Conservation (phyloP, 2,888 invertebrate species). For the Pristionchus arcanus region DNA sequence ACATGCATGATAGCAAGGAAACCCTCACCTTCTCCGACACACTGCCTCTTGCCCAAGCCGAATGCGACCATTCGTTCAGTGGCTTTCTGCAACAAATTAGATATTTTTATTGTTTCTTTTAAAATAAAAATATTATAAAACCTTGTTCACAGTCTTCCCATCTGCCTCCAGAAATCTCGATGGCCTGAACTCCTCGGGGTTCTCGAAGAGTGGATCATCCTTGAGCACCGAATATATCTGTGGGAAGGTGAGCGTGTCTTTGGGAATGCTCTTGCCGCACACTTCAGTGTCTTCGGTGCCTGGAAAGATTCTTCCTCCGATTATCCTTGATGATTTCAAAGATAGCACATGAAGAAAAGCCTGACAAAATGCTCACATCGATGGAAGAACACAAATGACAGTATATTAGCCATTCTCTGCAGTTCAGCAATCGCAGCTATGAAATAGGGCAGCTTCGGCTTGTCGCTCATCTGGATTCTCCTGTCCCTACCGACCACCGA, state of each 20-base stretch:
- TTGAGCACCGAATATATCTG: constrained; percentile 57
- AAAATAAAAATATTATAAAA: neutral
- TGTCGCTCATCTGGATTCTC: constrained; percentile 62
- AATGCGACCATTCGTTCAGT: neutral
- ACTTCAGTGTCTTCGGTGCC: constrained; percentile 56
- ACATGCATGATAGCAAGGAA: no score
- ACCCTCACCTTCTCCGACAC: constrained; percentile 14
- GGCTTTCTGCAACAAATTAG: neutral
- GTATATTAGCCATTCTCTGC: constrained; percentile 61
- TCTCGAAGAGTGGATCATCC: constrained; percentile 61
- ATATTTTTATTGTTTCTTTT: neutral
- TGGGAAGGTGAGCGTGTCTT: constrained; percentile 28
- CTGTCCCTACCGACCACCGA: constrained; percentile 59
- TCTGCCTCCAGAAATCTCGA: constrained; percentile 63
- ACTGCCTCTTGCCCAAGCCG: constrained; percentile 10
- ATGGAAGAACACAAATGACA: constrained; percentile 57
- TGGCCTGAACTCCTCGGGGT: constrained; percentile 63
- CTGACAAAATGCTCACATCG: constrained; percentile 27
- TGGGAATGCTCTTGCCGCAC: constrained; percentile 30
- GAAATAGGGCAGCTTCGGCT: constrained; percentile 48
- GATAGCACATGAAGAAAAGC: no score
- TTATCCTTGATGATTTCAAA: neutral
- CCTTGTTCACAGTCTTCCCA: constrained; percentile 63
- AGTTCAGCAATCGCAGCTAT: constrained; percentile 52
- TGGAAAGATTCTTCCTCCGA: neutral